Base-by-base conservation (phyloP, 2,888 invertebrate genomes). In the Smittia sp. region DNA sequence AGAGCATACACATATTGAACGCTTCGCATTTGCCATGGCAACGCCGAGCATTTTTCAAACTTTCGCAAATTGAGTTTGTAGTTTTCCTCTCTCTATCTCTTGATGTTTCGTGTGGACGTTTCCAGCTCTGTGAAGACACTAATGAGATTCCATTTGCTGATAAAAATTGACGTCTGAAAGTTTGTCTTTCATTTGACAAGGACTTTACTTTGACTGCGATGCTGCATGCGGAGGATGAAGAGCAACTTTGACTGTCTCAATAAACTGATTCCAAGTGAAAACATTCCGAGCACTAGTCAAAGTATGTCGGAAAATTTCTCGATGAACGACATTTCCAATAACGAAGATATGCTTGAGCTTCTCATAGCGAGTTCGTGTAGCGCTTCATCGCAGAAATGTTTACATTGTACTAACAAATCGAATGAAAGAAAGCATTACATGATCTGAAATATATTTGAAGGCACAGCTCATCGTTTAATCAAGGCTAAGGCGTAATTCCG, bases 1-100 rank as follows among this genome's bases (percentile, higher is more conserved):
- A 2, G 4, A 58, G 58, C 6, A 22, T 18, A n/a, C 22, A 18
- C n/a, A 7, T 58, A 18, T 58, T 32, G 46, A 46, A n/a, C 9
- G 9, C 9, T 32, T 32, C 46, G 46, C 3, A 46, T 58, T 22
- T 58, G 1, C 7, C 7, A 13, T 58, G 58, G 58, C 1, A 58
- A 13, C 58, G n/a, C 3, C 58, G 58, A 58, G 58, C n/a, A 18
- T 58, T 18, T 58, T 58, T 9, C 20, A 22, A 58, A 18, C 3
- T 58, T 22, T 22, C n/a, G 58, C 58, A 58, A 58, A 58, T 58
- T 58, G 20, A 58, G 22, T 58, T 58, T 58, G n/a, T 58, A 58
- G 58, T 18, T 58, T 46, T 22, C 9, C 58, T n/a, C n/a, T n/a
- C n/a, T n/a, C n/a, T n/a, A n/a, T n/a, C 9, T 58, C 58, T 46